phyloP scores from a whole-genome alignment of 53 echinoderm and acorn worm species.

The Pentamera pediparva region DNA sequence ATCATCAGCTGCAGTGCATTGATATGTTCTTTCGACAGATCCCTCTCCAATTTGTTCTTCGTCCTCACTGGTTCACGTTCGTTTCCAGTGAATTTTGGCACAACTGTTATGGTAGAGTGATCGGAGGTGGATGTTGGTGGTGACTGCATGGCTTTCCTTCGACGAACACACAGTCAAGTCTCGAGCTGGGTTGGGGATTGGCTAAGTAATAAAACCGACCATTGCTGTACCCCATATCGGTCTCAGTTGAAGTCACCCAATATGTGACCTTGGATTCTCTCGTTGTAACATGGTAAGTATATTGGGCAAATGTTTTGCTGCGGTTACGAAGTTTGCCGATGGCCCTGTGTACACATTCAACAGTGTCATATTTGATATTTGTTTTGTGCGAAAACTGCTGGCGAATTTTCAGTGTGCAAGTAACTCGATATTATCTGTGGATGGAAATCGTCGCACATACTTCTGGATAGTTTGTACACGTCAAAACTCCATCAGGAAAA shows the following conservation, averaged over 20 bases:
- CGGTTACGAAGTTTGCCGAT: not conserved
- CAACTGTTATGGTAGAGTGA: not conserved
- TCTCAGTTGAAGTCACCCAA: not conserved
- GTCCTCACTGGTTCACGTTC: not conserved
- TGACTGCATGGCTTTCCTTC: not conserved
- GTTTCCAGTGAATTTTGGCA: not conserved
- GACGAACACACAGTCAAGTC: not conserved
- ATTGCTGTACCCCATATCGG: not conserved
- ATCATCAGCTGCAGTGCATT: not conserved
- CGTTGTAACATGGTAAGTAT: not conserved
- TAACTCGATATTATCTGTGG: not conserved
- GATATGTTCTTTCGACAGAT: not conserved
- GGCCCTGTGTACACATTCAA: constrained; percentile 9
- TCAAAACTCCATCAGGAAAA: too few species aligned
- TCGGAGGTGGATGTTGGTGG: not conserved
- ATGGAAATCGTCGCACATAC: constrained; percentile 1
- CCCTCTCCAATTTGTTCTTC: not conserved
- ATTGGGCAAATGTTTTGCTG: not conserved
- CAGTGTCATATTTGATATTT: constrained; percentile 1
- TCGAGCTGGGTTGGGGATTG: not conserved
- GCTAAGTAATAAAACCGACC: not conserved
- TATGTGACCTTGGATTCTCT: not conserved
- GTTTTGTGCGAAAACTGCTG: not conserved
- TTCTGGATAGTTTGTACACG: not conserved
- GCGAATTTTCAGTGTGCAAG: not conserved